These are phyloP conservation scores for Xiphophorus birchmanni DNA, from an alignment of 2,797 vertebrate genomes.

Conservation along the genomic window DNA sequence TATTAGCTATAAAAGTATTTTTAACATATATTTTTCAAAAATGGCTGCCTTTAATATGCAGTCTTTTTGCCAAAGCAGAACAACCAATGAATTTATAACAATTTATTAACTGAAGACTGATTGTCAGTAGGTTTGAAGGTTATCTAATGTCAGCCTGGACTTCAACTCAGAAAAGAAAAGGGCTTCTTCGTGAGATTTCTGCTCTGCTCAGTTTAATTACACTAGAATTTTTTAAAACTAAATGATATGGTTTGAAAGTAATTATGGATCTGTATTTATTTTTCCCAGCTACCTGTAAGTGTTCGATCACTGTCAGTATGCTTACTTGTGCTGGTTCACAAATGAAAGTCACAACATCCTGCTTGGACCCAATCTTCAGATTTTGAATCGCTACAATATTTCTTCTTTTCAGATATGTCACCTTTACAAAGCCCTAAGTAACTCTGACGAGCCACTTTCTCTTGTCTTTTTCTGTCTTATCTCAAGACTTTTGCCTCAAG, in stretches of 20 bases:
- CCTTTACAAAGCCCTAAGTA: constrained; percentile 14
- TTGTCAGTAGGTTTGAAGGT: background rate
- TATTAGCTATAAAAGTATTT: background rate
- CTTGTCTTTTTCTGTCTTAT: background rate
- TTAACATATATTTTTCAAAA: background rate
- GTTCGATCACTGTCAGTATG: constrained; percentile 5
- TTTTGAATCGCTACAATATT: constrained; percentile 2
- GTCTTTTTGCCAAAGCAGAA: background rate
- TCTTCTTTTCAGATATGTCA: constrained; percentile 9
- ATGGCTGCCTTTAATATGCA: background rate
- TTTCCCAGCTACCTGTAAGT: constrained; percentile 25
- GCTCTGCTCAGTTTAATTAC: background rate
- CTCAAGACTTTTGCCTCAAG: constrained; percentile 2
- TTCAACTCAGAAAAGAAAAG: background rate
- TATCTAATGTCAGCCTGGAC: background rate
- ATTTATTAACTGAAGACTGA: background rate
- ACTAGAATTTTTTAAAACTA: constrained; percentile 12
- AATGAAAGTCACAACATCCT: background rate
- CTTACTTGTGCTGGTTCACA: constrained; percentile 9
- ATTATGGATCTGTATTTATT: constrained; percentile 8
- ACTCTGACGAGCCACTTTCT: constrained; percentile 20
- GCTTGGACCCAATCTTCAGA: constrained; percentile 22
- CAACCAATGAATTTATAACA: background rate
- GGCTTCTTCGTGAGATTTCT: background rate
- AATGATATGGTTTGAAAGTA: constrained; percentile 3